Conservation (phyloP, 2,888 invertebrate genomes). For the Sisyra terminalis region DNA sequence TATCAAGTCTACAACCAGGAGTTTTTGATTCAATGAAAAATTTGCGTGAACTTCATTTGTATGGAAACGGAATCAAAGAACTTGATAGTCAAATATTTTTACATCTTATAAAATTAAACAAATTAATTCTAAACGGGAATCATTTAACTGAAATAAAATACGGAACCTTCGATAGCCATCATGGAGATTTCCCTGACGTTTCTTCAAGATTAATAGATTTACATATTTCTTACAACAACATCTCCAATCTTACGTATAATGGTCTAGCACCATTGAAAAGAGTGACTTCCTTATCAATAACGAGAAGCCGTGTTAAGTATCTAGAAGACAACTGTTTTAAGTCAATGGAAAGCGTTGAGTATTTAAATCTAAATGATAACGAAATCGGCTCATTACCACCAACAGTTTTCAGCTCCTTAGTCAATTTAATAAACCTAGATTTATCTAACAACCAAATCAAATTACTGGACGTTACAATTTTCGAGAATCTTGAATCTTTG, state of each 20-base stretch:
- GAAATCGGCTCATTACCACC: constrained; percentile 13
- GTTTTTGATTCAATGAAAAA: neutral
- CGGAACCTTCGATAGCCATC: constrained; percentile 10
- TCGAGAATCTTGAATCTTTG: constrained; percentile 13
- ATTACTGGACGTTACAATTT: constrained; percentile 12
- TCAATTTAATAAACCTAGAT: constrained; percentile 11
- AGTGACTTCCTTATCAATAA: neutral
- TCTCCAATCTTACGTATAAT: neutral
- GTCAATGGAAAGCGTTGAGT: constrained; percentile 12
- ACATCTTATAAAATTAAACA: constrained; percentile 11
- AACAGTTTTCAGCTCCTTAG: constrained; percentile 10
- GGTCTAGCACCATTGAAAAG: neutral
- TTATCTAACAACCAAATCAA: constrained; percentile 14
- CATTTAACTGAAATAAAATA: constrained; percentile 11
- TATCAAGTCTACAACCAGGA: neutral
- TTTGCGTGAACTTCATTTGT: constrained; percentile 13
- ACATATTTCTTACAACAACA: neutral
- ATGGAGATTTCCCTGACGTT: neutral
- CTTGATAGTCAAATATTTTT: constrained; percentile 14
- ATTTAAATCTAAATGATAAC: constrained; percentile 13
- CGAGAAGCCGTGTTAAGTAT: neutral
- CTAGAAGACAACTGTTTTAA: neutral
- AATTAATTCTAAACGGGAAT: constrained; percentile 15
- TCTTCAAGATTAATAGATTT: neutral
- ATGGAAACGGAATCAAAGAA: constrained; percentile 12